Evolutionary conservation across 1,140 invertebrate species (phyloP).

Genomic region (Alviniconcha marisindica): DNA sequence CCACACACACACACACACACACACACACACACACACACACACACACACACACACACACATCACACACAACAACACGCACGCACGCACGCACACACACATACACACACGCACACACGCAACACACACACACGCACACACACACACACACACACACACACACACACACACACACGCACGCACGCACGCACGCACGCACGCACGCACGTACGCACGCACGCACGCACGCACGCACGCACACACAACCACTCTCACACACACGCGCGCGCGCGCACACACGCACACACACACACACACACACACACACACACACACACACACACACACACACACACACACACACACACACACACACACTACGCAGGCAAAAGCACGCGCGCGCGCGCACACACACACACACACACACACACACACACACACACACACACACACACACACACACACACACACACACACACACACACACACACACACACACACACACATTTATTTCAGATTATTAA

Average conservation of each 20-base stretch:
- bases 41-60: neutral
- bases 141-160: neutral
- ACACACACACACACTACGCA: neutral
- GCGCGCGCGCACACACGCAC: neutral
- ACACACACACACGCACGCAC: neutral
- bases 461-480: neutral
- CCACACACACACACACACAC: too few species aligned
- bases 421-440: constrained; percentile 17
- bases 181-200: constrained; percentile 8
- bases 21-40: neutral
- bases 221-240: neutral
- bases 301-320: constrained; percentile 14
- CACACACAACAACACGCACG: neutral
- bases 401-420: neutral
- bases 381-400: neutral
- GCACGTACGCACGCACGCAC: neutral
- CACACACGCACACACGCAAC: neutral
- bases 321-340: neutral
- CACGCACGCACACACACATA: constrained; percentile 20
- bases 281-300: neutral
- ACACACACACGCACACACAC: neutral
- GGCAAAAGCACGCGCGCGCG: neutral
- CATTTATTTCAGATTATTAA: neutral
- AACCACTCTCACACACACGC: neutral
- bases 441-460: neutral